Base-by-base conservation (phyloP, 2,797 vertebrate species). In the Etheostoma nigrum region DNA sequence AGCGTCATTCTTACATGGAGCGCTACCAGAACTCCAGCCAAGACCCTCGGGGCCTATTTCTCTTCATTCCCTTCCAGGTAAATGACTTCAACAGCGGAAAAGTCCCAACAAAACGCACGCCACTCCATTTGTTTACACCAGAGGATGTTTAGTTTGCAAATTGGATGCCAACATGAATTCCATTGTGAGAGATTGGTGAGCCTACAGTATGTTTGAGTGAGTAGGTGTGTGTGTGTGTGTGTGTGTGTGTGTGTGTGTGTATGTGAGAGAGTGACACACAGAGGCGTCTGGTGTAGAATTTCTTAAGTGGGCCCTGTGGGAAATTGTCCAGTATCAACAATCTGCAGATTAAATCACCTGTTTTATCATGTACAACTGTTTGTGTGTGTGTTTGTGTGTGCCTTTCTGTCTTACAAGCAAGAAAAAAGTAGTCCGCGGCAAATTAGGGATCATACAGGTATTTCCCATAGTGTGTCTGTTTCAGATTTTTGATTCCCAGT, bases 61-160 rank as follows among this genome's bases (percentile, higher is more conserved):
- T 90, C 90, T 69, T 85, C 76, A 80, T 77, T 82, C 73, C 36
- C 72, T 49, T 78, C 64, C 85, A 90, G 86, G 90, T 92, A 59
- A 82, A 83, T 21, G 74, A 86, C 74, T 85, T 66, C 8, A 68
- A 73, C 70, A 44, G 75, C 78, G 75, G 83, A 82, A 90, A 80
- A 71, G 72, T 74, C 36, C 58, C 59, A 5, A 78, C 57, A 61
- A 79, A 86, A 88, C 3, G 33, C 60, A 48, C 4, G 4, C 44
- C 53, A 10, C 67, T 85, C n/a, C 59, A 8, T 78, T 89, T 90
- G 87, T 90, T 89, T 89, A 80, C 79, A 82, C 76, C 77, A 74
- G 86, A 92, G 89, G 90, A 92, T 93, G 92, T 92, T 94, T 91
- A 86, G 84, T 78, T 92, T 85, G 84, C 75, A 88, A 91, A 87